These are phyloP conservation scores for Hylaeus anthracinus DNA, from an alignment of 1,140 invertebrate genomes.

Conservation along the genomic window DNA sequence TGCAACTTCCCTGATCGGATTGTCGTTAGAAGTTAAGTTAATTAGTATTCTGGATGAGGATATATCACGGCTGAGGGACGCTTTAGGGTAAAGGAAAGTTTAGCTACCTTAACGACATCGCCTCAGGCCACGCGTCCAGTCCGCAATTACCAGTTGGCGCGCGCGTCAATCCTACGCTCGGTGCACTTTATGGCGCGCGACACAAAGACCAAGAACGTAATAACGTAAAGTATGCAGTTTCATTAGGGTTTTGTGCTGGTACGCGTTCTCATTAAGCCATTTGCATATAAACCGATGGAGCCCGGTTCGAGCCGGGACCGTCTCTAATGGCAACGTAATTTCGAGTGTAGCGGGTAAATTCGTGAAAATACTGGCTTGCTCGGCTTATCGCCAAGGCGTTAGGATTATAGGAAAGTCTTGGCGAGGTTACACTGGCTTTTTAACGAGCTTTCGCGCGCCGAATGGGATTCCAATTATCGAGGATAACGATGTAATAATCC, in stretches of 20 bases:
- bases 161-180: constrained; percentile 14
- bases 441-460: too few relatives aligned
- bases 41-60: constrained; percentile 31
- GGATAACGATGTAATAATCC: too few relatives aligned
- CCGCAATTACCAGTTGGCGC: constrained; percentile 22
- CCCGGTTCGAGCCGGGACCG: neutral
- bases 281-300: constrained; percentile 25
- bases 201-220: constrained; percentile 36
- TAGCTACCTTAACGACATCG: constrained; percentile 27
- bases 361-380: neutral
- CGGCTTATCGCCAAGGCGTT: neutral
- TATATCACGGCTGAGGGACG: neutral
- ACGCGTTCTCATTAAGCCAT: constrained; percentile 27
- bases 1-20: constrained; percentile 20
- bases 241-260: constrained; percentile 20
- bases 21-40: constrained; percentile 26
- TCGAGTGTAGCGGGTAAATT: constrained; percentile 1
- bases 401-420: too few relatives aligned
- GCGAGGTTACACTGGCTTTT: too few relatives aligned
- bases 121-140: neutral
- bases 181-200: constrained; percentile 32
- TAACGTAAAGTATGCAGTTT: constrained; percentile 42
- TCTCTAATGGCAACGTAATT: constrained; percentile 22
- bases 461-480: too few relatives aligned
- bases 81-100: constrained; percentile 37